These are phyloP conservation scores for Limnephilus lunatus DNA, from an alignment of 2,888 invertebrate genomes.

Conservation along the genomic window DNA sequence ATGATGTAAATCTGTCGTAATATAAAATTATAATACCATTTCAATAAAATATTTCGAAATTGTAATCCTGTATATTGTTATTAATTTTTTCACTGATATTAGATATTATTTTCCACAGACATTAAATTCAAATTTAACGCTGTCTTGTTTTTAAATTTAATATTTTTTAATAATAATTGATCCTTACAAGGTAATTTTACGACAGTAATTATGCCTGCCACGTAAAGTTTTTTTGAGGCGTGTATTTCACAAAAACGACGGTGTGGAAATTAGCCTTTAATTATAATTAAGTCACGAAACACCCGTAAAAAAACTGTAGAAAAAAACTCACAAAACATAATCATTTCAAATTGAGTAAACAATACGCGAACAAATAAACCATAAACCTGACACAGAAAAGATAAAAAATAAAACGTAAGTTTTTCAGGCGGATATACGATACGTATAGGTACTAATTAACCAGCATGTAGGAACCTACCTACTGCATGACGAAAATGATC, in stretches of 20 bases:
- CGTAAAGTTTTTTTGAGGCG: neutral
- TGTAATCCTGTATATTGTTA: neutral
- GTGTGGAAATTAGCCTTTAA: neutral
- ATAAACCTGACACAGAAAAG: neutral
- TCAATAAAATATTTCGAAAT: neutral
- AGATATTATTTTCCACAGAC: too few species aligned
- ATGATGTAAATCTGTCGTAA: neutral
- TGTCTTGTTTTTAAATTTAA: too few species aligned
- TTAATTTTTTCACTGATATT: too few species aligned
- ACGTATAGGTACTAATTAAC: too few species aligned
- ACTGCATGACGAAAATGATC: slow-evolving; percentile 5
- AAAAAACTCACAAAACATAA: neutral
- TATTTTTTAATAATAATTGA: too few species aligned
- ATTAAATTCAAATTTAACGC: too few species aligned
- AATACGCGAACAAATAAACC: neutral
- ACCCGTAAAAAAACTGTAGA: neutral
- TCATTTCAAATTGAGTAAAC: neutral
- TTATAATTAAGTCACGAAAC: neutral
- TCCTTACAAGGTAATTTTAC: neutral
- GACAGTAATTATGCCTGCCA: neutral
- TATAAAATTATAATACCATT: neutral
- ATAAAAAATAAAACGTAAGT: neutral
- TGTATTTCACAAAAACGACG: neutral
- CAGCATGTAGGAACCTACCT: neutral
- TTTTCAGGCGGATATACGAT: neutral